Evolutionary conservation across 2,797 vertebrate genomes (phyloP), one percentile per base, ranked within the genome.

Genomic region (Chiroxiphia lanceolata): DNA sequence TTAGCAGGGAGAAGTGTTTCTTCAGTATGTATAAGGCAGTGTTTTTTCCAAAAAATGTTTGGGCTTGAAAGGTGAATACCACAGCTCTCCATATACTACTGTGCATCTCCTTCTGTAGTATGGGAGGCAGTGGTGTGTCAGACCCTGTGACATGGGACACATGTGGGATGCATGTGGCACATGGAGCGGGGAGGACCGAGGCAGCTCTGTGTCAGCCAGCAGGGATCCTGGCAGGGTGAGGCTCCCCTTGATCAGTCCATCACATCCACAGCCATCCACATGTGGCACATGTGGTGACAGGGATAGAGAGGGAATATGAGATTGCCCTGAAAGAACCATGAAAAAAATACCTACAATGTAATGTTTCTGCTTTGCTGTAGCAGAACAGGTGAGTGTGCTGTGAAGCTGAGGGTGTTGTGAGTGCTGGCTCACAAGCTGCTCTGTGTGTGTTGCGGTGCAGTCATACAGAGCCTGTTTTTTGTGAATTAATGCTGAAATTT

Each of bases 91-190:
- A 23, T 20, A 5, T 36, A 26, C 9, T 56, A 17, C 27, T 4
- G 9, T 76, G 61, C 45, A 19, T 45, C 71, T 63, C 15, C 15
- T 82, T 38, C 18, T 80, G 86, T 34, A 27, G 31, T 26, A 12
- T 10, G 12, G 3, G 53, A 20, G 25, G 31, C 31, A 18, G 22
- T 20, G 27, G 20, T 60, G 15, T 54, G 54, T 61, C 80, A 71
- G 53, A 21, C 4, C 0, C 2, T n/a, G 17, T 48, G 75, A 25
- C 25, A 5, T 0, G 3, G 48, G 53, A 15, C 1, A 1, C 0
- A 0, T 21, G 48, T 0, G 3, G 48, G 53, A 15, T 1, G 1
- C 0, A 0, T 21, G 48, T 5, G 77, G n/a, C n/a, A 34, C 26
- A 3, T 0, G 40, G 44, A 65, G 16, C 0, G 0, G 25, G 20